Percentiles rank a stretch among this genome's conserved stretches.
These are phyloP conservation scores for Amitus sp. DNA, from an alignment of 2,888 invertebrate genomes.

Conservation along the genomic window DNA sequence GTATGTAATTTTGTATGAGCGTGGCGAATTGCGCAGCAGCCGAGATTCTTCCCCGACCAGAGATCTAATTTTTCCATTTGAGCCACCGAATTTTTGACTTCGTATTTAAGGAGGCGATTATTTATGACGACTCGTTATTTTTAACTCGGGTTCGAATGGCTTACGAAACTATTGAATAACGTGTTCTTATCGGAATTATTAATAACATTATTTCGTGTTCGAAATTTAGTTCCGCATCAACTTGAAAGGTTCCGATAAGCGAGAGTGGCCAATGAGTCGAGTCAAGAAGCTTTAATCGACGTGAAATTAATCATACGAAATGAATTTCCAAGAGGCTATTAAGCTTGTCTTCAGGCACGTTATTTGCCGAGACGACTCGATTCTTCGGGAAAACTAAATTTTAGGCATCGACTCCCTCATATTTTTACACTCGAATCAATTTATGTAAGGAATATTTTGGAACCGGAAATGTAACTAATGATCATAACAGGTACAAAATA, in stretches of 20 bases:
- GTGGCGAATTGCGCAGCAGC: conserved; percentile 12
- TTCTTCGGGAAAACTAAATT: not conserved
- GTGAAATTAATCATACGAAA: conserved; percentile 61
- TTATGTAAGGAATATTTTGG: no score
- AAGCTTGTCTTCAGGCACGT: conserved; percentile 41
- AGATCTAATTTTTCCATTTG: not conserved
- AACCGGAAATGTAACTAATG: no score
- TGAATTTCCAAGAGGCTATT: conserved; percentile 62
- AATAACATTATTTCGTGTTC: conserved; percentile 27
- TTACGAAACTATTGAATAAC: not conserved
- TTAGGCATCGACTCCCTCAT: no score
- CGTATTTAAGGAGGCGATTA: not conserved
- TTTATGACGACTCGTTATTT: not conserved
- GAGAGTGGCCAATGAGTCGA: conserved; percentile 37
- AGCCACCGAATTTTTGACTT: no score
- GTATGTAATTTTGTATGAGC: conserved; percentile 5
- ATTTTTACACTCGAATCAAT: no score
- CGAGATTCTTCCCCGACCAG: not conserved
- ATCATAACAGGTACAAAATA: no score
- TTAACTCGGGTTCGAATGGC: not conserved
- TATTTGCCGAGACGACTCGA: conserved; percentile 4
- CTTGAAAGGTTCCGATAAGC: conserved; percentile 38
- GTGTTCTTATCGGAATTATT: conserved; percentile 38
- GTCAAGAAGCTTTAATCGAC: conserved; percentile 43
- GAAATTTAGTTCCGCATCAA: conserved; percentile 14